Base-by-base conservation (phyloP, 2,113 vertebrate genomes). In the Anolis sagrei region DNA sequence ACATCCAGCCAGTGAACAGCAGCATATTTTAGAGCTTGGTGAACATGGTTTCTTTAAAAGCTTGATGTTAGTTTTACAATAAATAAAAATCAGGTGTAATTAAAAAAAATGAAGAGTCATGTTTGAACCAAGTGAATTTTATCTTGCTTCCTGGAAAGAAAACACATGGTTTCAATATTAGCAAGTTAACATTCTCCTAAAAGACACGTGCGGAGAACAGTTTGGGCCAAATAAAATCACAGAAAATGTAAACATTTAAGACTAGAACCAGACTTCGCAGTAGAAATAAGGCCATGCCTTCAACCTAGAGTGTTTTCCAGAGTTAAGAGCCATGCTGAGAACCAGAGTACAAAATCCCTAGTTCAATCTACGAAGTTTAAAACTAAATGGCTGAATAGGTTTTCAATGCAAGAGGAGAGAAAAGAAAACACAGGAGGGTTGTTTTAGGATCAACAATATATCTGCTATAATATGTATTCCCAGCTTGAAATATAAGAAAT, bases 21-120 rank as follows among this genome's bases (percentile, higher is more conserved):
- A 76, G 34, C 0, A 7, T 2, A 44, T 82, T 0, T 19, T 32
- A 51, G 73, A 88, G 90, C 54, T 78, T 87, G 92, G 92, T 83
- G 88, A 27, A 48, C 29, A 36, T 25, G 27, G 21, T 77, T 13
- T 11, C 74, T 58, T 4, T 75, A 72, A 21, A 51, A 44, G 39
- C 16, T 14, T 14, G 7, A 54, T 54, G 34, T 69, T 81, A 51
- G 51, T 34, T 74, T 61, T 58, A 29, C 34, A 51, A 61, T 39
- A 21, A 58, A 34, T 36, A 86, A 83, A 86, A 86, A 90, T 0
- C 3, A 81, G 84, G 29, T 29, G 68, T 87, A 69, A 18, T 58
- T 54, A 36, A 39, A 39, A 76, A 68, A 11, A 19, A 64, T 84
- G 5, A 36, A 88, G 54, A 86, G 29, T 68, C 83, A 62, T 49